Conservation (phyloP, 2,888 invertebrate genomes). For the Eupithecia dodoneata region DNA sequence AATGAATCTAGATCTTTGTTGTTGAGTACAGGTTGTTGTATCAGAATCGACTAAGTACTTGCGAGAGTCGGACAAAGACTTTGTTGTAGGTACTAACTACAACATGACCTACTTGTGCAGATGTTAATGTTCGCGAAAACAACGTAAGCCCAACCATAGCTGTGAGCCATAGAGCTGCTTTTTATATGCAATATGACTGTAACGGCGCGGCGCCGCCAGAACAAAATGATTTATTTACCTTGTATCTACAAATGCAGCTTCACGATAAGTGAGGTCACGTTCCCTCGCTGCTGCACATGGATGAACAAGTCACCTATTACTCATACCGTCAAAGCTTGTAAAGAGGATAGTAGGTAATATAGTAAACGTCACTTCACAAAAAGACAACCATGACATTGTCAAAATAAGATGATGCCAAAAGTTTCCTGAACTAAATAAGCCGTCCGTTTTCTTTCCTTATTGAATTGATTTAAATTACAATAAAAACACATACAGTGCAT, state of each 20-base stretch:
- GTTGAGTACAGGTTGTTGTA: not conserved
- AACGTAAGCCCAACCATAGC: not conserved
- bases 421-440: slow-evolving; percentile 17
- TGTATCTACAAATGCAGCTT: not conserved
- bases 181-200: not conserved
- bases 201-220: not conserved
- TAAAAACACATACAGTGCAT: slow-evolving; percentile 7
- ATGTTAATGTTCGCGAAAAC: slow-evolving; percentile 1
- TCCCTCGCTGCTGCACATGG: not conserved
- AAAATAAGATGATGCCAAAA: slow-evolving; percentile 28
- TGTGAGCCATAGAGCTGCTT: not conserved
- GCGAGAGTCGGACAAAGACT: not conserved
- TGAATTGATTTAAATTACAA: not conserved
- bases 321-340: slow-evolving; percentile 6
- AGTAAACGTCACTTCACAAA: slow-evolving; percentile 12
- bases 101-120: slow-evolving; percentile 7
- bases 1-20: not conserved
- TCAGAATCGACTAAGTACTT: no score
- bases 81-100: not conserved
- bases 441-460: slow-evolving; percentile 8
- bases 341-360: slow-evolving; percentile 24
- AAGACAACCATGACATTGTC: slow-evolving; percentile 27
- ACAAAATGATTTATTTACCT: slow-evolving; percentile 4
- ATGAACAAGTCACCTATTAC: not conserved
- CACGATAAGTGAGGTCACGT: slow-evolving; percentile 1